These are phyloP conservation scores for Tokudaia muenninki DNA, from an alignment of 2,797 vertebrate species.

Conservation along the genomic window DNA sequence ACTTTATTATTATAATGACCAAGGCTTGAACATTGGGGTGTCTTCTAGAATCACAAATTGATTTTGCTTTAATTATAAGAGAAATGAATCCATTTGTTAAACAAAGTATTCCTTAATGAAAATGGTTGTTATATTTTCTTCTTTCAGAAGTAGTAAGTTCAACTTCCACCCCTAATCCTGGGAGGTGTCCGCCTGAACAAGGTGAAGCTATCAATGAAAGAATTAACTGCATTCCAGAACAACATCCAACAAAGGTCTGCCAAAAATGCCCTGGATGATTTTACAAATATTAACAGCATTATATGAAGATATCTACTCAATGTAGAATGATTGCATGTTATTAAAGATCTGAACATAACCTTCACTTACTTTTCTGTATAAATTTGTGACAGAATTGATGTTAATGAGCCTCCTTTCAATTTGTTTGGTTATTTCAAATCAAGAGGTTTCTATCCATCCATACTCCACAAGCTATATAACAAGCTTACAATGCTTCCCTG, in stretches of 20 bases:
- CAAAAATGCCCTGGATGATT: neutral
- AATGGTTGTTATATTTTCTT: neutral
- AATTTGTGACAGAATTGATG: conserved; percentile 15
- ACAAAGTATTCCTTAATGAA: neutral
- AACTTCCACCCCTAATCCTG: neutral
- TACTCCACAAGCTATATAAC: neutral
- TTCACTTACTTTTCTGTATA: neutral
- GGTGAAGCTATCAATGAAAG: conserved; percentile 83
- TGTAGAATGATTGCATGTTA: neutral
- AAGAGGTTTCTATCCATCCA: neutral
- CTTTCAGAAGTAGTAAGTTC: neutral
- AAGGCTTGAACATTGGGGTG: neutral
- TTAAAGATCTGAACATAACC: neutral
- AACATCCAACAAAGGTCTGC: conserved; percentile 92
- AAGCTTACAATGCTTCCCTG: neutral
- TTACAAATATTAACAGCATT: neutral
- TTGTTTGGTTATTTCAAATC: conserved; percentile 20
- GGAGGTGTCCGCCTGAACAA: conserved; percentile 58
- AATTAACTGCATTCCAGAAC: conserved; percentile 95
- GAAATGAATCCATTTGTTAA: neutral
- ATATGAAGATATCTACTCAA: neutral
- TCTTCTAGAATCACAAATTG: neutral
- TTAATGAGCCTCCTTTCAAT: neutral
- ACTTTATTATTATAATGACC: neutral
- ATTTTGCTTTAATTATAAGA: neutral